These are phyloP conservation scores for Latrodectus elegans DNA, from an alignment of 2,888 invertebrate species.

Conservation along the genomic window DNA sequence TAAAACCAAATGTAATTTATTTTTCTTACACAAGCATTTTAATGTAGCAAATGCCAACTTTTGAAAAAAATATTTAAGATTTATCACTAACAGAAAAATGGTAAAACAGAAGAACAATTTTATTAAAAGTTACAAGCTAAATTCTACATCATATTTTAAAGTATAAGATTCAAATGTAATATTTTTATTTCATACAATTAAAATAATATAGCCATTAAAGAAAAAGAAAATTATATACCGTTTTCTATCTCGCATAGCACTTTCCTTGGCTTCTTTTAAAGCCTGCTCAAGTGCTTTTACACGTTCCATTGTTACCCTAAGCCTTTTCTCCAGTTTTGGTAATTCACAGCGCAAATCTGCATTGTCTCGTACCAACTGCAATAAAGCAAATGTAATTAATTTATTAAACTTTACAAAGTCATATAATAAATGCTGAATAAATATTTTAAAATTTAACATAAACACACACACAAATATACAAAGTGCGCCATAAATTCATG, in stretches of 20 bases:
- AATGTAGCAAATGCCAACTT: no score
- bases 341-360: conserved; percentile 98
- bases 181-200: background rate
- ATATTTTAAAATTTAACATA: background rate
- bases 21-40: no score
- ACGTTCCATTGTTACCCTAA: conserved; percentile 98
- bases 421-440: background rate
- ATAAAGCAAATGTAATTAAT: background rate
- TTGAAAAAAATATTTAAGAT: background rate
- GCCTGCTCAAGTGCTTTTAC: conserved; percentile 98
- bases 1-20: no score
- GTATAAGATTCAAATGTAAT: background rate
- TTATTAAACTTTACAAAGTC: background rate
- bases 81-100: background rate
- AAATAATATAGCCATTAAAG: no score
- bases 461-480: background rate
- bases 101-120: background rate
- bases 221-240: conserved; percentile 71
- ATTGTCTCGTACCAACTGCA: conserved; percentile 97
- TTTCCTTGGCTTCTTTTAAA: conserved; percentile 98
- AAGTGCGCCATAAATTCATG: no score
- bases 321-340: conserved; percentile 97
- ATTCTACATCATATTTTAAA: background rate
- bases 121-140: background rate
- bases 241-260: conserved; percentile 99